Evolutionary conservation across 2,888 invertebrate species (phyloP).

Genomic region (Morpho deidamia): DNA sequence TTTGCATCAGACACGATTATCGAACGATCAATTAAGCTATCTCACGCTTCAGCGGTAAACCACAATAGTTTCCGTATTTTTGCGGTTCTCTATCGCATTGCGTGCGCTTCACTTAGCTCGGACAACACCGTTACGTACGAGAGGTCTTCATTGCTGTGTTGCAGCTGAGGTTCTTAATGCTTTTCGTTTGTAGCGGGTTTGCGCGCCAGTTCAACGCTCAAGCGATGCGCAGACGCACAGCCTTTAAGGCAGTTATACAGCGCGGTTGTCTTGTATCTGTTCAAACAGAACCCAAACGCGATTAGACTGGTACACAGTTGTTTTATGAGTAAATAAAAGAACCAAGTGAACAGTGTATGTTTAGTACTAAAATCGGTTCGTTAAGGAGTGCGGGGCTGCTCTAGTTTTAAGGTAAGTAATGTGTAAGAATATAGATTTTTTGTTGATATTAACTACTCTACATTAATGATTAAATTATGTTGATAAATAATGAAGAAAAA

Average conservation of each 20-base stretch:
- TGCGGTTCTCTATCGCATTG: slow-evolving; percentile 57
- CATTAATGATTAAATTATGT: no score
- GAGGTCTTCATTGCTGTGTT: slow-evolving; percentile 26
- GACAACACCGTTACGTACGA: slow-evolving; percentile 41
- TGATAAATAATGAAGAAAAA: background rate
- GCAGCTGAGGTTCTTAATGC: slow-evolving; percentile 24
- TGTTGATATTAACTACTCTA: background rate
- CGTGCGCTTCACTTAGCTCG: slow-evolving; percentile 27
- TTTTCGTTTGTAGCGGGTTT: slow-evolving; percentile 42
- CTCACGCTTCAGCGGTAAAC: slow-evolving; percentile 41
- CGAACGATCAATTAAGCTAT: slow-evolving; percentile 54
- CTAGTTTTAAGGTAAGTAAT: slow-evolving; percentile 2
- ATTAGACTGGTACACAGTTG: slow-evolving; percentile 30
- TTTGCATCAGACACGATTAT: slow-evolving; percentile 33
- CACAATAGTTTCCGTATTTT: slow-evolving; percentile 56
- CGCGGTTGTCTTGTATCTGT: slow-evolving; percentile 21
- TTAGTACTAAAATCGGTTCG: slow-evolving; percentile 32
- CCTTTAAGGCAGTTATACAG: slow-evolving; percentile 50
- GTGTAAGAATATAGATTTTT: background rate
- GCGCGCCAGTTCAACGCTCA: slow-evolving; percentile 66
- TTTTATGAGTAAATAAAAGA: slow-evolving; percentile 31
- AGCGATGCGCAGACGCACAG: slow-evolving; percentile 67
- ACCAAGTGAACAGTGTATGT: slow-evolving; percentile 50
- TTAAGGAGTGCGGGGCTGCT: slow-evolving; percentile 2
- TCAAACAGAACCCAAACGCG: slow-evolving; percentile 29